Base-by-base conservation (phyloP, 2,797 vertebrate species). In the Fringilla coelebs region DNA sequence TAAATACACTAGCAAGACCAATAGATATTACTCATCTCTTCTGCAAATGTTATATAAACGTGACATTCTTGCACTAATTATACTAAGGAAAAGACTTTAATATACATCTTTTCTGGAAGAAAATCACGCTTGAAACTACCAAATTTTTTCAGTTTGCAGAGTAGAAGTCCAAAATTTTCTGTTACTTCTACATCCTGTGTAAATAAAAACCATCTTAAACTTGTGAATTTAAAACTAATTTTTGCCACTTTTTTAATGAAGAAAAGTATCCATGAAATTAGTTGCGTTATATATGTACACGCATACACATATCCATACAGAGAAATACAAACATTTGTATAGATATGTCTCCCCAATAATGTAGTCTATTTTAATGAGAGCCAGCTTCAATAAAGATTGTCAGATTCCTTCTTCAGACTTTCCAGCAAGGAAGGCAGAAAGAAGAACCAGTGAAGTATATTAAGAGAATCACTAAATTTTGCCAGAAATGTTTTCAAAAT, bases 261-360 rank as follows among this genome's bases (percentile, higher is more conserved):
- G 40, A 22, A 18, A 71, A 60, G 3, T 52, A 41, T 52, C 7
- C 1, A 3, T 26, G 17, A 46, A 57, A 72, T 61, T 15, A 62
- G 2, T 57, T 79, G 3, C 16, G 11, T 72, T 60, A 20, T n/a
- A 40, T 16, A 46, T 9, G 10, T 34, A 43, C 13, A 43, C 8
- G 18, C 2, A 29, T 31, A 29, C 1, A 4, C 1, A 9, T 10
- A 43, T 11, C 4, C 22, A 71, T 13, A n/a, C 7, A 43, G 5
- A 48, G 14, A 73, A 70, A 70, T 36, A 36, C 2, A 43, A 40
- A 31, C 2, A 46, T 63, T 52, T 21, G 18, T 15, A 43, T 16
- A 34, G 21, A 34, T 25, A 34, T 34, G 22, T 25, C 15, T 34
- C 22, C 9, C 17, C 26, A 40, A 0, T 57, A 45, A 20, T 29